Percentiles rank a stretch among this genome's conserved stretches.
Conservation (phyloP, 2,113 vertebrate species). For the Nasalis larvatus region DNA sequence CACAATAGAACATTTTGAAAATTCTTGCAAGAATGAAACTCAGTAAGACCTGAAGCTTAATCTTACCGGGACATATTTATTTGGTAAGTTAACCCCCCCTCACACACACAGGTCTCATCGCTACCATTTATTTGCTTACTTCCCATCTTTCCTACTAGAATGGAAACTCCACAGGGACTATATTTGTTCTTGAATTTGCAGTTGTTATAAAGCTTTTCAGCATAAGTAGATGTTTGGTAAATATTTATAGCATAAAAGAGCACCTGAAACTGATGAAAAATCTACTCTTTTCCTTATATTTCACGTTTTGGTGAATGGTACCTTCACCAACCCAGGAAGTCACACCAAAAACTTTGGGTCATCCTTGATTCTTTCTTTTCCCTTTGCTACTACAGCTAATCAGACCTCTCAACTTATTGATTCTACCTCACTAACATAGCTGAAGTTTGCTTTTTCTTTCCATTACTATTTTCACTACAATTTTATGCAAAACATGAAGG, state of each 20-base stretch:
- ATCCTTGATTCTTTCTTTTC: background rate
- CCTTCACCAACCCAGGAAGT: background rate
- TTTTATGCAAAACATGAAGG: background rate
- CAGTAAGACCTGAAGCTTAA: background rate
- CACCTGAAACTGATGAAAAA: background rate
- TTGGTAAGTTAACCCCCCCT: background rate
- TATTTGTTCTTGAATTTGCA: background rate
- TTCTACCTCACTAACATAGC: background rate
- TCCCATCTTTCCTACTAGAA: background rate
- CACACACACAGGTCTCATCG: background rate
- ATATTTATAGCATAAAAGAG: background rate
- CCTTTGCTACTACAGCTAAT: background rate
- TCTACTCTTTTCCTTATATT: background rate
- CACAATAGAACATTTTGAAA: background rate
- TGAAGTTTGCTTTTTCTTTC: background rate
- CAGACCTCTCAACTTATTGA: background rate
- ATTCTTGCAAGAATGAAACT: background rate
- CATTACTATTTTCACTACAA: background rate
- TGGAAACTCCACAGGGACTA: background rate
- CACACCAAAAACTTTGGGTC: background rate
- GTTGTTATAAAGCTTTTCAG: background rate
- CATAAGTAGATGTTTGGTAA: background rate
- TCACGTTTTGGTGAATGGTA: background rate
- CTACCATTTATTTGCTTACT: background rate
- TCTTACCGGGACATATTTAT: background rate